Base-by-base conservation (phyloP, 2,113 vertebrate genomes). In the Procavia capensis region DNA sequence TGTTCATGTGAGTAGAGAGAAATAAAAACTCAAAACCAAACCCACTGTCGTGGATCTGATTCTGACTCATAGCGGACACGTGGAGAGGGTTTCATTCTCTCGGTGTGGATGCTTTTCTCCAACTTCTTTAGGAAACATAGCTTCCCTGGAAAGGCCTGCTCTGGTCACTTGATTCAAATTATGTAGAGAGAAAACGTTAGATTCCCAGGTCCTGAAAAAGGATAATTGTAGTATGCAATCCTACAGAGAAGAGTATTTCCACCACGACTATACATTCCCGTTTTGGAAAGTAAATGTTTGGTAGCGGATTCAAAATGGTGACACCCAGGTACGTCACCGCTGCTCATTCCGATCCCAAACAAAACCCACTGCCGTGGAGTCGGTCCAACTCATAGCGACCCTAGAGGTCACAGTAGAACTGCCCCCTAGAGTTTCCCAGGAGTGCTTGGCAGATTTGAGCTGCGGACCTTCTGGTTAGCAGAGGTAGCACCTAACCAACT, bases 231-330 rank as follows among this genome's bases (percentile, higher is more conserved):
- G 17, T 54, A 59, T 66, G 66, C 11, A 41, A 45, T 31, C n/a
- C 31, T 59, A 59, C 43, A 95, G 25, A 57, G 27, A 66, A 36
- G 16, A 5, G 17, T n/a, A 41, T 34, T 25, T 36, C 27, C 11
- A 64, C n/a, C 81, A 63, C 39, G 16, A 92, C 19, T 10, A n/a
- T 31, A 87, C 19, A 31, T 66, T 24, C 25, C 54, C 11, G 31
- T 87, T 91, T 95, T 83, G 90, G 82, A 95, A 74, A 25, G 39
- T 63, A 84, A 93, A 96, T 88, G 85, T 96, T 95, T 85, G 88
- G 41, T n/a, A 39, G n/a, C 84, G 50, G 90, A 88, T 95, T 97
- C 97, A 97, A 98, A 97, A 98, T 98, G 97, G 97, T 95, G 93
- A 13, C 3, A 54, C 39, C 0, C 59, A 6, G 74, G 94, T 96